phyloP scores from a whole-genome alignment of 2,888 invertebrate species.

The Tanytarsus gracilentus region DNA sequence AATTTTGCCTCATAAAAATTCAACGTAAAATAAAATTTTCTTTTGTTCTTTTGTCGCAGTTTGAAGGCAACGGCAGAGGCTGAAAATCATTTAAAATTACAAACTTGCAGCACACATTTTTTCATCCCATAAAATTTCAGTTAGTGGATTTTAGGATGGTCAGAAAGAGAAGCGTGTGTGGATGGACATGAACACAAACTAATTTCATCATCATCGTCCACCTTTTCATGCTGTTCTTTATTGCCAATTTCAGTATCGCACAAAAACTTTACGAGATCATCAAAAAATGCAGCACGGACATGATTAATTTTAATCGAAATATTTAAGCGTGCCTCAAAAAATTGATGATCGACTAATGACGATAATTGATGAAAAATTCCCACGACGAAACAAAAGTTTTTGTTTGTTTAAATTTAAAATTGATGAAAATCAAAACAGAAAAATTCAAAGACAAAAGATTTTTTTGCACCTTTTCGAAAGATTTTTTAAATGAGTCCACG shows the following conservation, averaged over 20 bases:
- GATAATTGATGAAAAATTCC: neutral
- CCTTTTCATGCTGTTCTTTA: neutral
- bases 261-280: too few relatives aligned
- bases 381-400: neutral
- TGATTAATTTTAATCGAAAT: neutral
- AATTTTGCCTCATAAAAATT: neutral
- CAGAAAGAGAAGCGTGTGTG: neutral
- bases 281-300: neutral
- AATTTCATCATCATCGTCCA: neutral
- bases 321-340: neutral
- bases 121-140: too few relatives aligned
- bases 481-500: constrained; percentile 16
- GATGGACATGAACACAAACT: neutral
- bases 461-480: constrained; percentile 8
- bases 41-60: too few relatives aligned
- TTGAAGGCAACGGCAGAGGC: too few relatives aligned
- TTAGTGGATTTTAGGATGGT: too few relatives aligned
- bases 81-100: too few relatives aligned
- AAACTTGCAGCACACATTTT: too few relatives aligned
- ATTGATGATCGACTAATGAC: neutral
- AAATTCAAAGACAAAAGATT: neutral
- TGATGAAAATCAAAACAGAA: constrained; percentile 1
- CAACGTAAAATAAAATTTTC: too few relatives aligned
- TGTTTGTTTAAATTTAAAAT: neutral
- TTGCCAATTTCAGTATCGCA: neutral